Conservation (phyloP, 2,888 invertebrate species). For the Griposia aprilina region DNA sequence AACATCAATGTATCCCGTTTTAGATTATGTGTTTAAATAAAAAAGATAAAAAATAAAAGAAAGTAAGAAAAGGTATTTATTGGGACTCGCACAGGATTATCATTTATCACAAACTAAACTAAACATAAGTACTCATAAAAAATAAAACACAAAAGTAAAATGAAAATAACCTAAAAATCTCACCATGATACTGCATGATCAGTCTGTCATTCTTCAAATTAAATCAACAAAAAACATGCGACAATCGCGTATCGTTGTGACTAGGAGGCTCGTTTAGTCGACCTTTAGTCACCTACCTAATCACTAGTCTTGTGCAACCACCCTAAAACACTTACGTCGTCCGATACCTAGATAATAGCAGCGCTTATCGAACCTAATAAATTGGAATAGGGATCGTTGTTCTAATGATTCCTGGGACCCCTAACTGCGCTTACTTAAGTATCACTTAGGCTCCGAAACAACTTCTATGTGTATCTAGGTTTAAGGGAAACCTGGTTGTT, state of each 20-base stretch:
- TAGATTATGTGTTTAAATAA: not conserved
- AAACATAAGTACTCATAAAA: too few relatives aligned
- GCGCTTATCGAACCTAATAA: slow-evolving; percentile 48
- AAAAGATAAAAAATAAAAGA: too few relatives aligned
- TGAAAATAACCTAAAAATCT: too few relatives aligned
- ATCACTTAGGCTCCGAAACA: slow-evolving; percentile 26
- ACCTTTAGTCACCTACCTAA: not conserved
- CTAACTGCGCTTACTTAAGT: slow-evolving; percentile 36
- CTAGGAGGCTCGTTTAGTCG: not conserved
- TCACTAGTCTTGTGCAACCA: slow-evolving; percentile 14
- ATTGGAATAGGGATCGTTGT: slow-evolving; percentile 48
- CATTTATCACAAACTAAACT: too few relatives aligned
- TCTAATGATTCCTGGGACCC: slow-evolving; percentile 47
- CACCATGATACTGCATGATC: too few relatives aligned
- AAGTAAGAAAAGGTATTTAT: too few relatives aligned
- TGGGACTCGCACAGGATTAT: too few relatives aligned
- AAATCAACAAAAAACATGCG: not conserved
- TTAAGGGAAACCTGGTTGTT: not conserved
- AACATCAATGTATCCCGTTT: not conserved
- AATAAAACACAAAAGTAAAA: too few relatives aligned
- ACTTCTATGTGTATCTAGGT: not conserved
- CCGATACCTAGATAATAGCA: slow-evolving; percentile 42
- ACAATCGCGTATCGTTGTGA: too few relatives aligned
- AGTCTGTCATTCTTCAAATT: not conserved
- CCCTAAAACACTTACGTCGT: slow-evolving; percentile 33